These are phyloP conservation scores for Atopsyche davidsoni DNA, from an alignment of 1,140 invertebrate genomes.

Conservation along the genomic window DNA sequence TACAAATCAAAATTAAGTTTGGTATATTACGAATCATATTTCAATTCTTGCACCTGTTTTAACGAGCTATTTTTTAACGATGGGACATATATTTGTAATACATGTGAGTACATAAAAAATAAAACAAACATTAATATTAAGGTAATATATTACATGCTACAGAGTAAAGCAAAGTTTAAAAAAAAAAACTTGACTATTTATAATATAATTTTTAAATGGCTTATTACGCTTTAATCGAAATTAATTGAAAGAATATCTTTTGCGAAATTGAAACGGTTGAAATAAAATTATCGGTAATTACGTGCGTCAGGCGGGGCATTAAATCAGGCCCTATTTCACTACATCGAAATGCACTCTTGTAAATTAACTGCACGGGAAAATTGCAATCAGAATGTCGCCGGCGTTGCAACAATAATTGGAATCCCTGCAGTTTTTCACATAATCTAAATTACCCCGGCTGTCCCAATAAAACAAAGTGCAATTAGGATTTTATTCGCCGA, in stretches of 20 bases:
- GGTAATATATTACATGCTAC: too few species aligned
- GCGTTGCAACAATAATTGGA: constrained; percentile 4
- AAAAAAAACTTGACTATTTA: too few species aligned
- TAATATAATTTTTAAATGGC: too few species aligned
- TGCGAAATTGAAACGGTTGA: background rate
- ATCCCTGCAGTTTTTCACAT: constrained; percentile 14
- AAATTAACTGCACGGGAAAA: constrained; percentile 23
- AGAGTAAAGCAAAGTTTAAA: too few species aligned
- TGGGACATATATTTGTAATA: too few species aligned
- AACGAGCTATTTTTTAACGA: too few species aligned
- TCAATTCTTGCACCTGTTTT: too few species aligned
- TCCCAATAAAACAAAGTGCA: constrained; percentile 20
- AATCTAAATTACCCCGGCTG: background rate
- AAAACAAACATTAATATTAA: too few species aligned
- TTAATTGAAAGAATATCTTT: background rate
- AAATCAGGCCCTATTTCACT: constrained; percentile 14
- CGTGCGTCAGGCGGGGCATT: background rate
- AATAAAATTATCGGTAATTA: background rate
- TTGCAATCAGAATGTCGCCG: constrained; percentile 10
- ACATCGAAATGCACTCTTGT: constrained; percentile 24
- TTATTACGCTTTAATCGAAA: too few species aligned
- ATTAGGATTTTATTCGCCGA: constrained; percentile 8
- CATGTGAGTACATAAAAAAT: too few species aligned
- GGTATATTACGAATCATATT: too few species aligned
- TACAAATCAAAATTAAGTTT: too few species aligned